Percentiles rank a stretch among this genome's conserved stretches.
Conservation (phyloP, 2,113 vertebrate species). For the Cyprinus carpio region DNA sequence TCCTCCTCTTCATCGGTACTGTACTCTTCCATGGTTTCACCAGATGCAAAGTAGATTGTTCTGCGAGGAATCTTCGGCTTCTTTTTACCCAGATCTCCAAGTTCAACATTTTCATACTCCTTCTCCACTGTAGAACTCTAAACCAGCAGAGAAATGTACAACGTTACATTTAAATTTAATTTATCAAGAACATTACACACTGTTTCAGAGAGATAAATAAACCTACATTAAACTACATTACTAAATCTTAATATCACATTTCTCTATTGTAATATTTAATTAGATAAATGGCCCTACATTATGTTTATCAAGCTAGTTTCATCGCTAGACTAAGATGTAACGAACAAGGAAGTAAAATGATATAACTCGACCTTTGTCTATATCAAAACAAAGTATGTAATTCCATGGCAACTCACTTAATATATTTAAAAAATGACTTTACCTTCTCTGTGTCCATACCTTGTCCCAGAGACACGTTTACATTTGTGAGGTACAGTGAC, state of each 20-base stretch:
- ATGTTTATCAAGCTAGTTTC: background rate
- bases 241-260: too few species aligned
- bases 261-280: too few species aligned
- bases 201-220: background rate
- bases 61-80: slow-evolving; percentile 84
- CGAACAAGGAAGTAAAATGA: slow-evolving; percentile 23
- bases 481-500: slow-evolving; percentile 69
- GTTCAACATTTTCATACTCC: slow-evolving; percentile 89
- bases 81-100: slow-evolving; percentile 76
- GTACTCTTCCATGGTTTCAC: slow-evolving; percentile 98
- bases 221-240: too few species aligned
- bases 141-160: slow-evolving; percentile 39
- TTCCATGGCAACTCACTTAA: background rate
- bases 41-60: slow-evolving; percentile 94
- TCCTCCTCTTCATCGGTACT: slow-evolving; percentile 96
- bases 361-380: background rate
- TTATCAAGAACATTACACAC: background rate
- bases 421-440: too few species aligned
- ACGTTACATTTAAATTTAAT: too few species aligned
- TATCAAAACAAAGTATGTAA: background rate
- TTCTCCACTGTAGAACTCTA: slow-evolving; percentile 70
- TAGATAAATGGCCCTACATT: too few species aligned
- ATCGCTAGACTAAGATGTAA: background rate
- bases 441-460: slow-evolving; percentile 75
- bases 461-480: slow-evolving; percentile 68